Conservation (phyloP, 2,113 vertebrate species). For the Stercorarius parasiticus region DNA sequence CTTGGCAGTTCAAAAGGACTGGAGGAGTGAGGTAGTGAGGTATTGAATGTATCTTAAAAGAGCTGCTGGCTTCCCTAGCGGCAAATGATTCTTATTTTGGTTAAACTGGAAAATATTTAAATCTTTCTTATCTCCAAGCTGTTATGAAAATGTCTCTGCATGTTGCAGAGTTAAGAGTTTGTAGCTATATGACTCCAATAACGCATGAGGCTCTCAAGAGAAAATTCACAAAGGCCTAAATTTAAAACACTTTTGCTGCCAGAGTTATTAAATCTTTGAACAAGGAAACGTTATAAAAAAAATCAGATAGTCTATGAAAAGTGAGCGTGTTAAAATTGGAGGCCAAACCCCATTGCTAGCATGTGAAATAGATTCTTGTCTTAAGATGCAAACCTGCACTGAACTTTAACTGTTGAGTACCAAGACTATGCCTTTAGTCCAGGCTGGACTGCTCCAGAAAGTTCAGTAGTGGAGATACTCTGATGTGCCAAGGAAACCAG, state of each 20-base stretch:
- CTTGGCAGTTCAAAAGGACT: background rate
- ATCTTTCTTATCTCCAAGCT: background rate
- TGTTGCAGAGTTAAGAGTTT: background rate
- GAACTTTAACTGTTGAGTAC: background rate
- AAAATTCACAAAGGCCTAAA: conserved; percentile 2
- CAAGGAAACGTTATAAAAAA: background rate
- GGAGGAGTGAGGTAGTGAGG: background rate
- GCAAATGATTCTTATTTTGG: background rate
- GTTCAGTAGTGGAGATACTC: background rate
- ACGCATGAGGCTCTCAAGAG: background rate
- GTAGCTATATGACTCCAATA: background rate
- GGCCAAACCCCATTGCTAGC: background rate
- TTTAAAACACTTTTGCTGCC: background rate
- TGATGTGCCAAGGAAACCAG: background rate
- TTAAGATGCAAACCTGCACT: background rate
- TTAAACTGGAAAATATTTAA: background rate
- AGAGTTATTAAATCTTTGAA: background rate
- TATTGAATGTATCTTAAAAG: background rate
- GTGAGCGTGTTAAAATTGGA: background rate
- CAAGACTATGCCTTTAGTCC: background rate
- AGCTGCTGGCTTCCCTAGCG: background rate
- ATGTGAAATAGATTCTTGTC: background rate
- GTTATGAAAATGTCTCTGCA: background rate
- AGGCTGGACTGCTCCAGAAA: background rate
- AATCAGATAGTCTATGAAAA: background rate